Conservation (phyloP, 2,113 vertebrate species). For the Ramphastos sulfuratus region DNA sequence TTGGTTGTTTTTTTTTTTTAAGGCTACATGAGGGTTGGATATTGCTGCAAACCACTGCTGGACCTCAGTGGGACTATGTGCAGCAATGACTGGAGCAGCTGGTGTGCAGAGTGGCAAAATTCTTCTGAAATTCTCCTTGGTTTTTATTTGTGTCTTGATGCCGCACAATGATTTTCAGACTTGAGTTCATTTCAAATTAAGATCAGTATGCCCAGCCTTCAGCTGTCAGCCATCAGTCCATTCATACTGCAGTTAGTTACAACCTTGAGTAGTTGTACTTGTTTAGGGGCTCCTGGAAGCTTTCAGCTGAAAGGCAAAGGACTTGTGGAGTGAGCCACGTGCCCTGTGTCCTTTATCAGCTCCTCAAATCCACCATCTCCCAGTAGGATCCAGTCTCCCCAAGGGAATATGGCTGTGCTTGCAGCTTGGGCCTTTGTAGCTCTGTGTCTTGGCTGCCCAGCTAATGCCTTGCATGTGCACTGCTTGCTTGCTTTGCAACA, state of each 20-base stretch:
- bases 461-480: conserved; percentile 38
- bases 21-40: background rate
- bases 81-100: background rate
- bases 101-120: background rate
- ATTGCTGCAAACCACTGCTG: background rate
- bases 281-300: background rate
- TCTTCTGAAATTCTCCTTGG: background rate
- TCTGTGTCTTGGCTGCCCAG: conserved; percentile 32
- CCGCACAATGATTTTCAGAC: background rate
- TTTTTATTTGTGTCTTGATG: background rate
- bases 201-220: background rate
- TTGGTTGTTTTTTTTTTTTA: background rate
- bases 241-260: background rate
- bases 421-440: conserved; percentile 44
- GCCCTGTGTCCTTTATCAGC: background rate
- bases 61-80: background rate
- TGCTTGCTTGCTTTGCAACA: conserved; percentile 53
- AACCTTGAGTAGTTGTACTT: background rate
- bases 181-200: background rate
- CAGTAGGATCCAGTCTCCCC: background rate
- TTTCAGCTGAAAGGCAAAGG: background rate
- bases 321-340: background rate
- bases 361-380: conserved; percentile 13
- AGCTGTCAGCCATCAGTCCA: background rate
- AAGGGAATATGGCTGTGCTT: conserved; percentile 21